phyloP scores from a whole-genome alignment of 2,888 invertebrate genomes.

The Thereva nobilitata region DNA sequence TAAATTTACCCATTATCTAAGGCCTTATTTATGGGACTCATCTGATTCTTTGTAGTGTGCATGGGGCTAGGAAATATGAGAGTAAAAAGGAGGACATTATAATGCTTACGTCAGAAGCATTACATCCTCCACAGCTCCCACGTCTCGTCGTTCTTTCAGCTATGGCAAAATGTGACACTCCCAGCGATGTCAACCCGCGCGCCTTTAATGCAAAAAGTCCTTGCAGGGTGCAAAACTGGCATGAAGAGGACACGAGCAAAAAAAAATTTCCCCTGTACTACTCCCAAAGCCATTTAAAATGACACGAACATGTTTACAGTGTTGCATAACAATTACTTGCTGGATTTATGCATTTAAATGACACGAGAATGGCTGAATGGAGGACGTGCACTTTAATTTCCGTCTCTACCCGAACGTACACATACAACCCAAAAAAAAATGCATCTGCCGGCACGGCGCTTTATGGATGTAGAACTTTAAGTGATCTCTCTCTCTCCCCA shows the following conservation, averaged over 20 bases:
- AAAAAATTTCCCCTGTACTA: slow-evolving; percentile 17
- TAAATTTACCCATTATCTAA: slow-evolving; percentile 32
- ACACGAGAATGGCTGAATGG: slow-evolving; percentile 33
- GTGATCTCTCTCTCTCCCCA: no score
- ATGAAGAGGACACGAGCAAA: not conserved
- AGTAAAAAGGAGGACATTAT: not conserved
- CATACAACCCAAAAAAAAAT: no score
- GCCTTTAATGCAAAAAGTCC: slow-evolving; percentile 31
- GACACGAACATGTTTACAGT: slow-evolving; percentile 39
- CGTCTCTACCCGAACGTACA: slow-evolving; percentile 13
- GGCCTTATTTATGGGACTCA: slow-evolving; percentile 31
- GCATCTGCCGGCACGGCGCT: no score
- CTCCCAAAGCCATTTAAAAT: slow-evolving; percentile 34
- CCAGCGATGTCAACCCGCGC: slow-evolving; percentile 11
- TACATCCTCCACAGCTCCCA: slow-evolving; percentile 6
- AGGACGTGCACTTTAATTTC: slow-evolving; percentile 39
- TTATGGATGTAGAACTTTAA: no score
- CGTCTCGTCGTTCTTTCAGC: slow-evolving; percentile 10
- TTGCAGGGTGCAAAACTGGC: slow-evolving; percentile 3
- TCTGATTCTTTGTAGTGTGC: slow-evolving; percentile 23
- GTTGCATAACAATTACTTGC: slow-evolving; percentile 38
- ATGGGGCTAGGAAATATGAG: slow-evolving; percentile 12
- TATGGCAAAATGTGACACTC: slow-evolving; percentile 21
- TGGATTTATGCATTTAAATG: slow-evolving; percentile 39
- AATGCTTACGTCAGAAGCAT: slow-evolving; percentile 19